Evolutionary conservation across 2,797 vertebrate genomes (phyloP).

Genomic region (Phrynocephalus guinanensis): DNA sequence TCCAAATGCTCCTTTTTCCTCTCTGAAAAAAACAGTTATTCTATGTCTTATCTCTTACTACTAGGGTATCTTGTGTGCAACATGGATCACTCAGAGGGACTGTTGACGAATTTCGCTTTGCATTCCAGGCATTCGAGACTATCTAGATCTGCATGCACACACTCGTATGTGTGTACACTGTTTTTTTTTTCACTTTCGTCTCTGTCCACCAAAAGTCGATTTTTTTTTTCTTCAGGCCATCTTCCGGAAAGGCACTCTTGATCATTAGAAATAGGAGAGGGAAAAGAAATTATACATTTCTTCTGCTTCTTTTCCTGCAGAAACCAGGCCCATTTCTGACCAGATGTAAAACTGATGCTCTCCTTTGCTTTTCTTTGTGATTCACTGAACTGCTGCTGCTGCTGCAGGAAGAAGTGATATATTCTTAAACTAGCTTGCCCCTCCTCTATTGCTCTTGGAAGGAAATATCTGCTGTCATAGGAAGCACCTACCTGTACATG

Average conservation of each 20-base stretch:
- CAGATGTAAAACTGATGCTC: conserved; percentile 12
- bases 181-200: neutral
- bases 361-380: neutral
- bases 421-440: neutral
- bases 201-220: conserved; percentile 23
- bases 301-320: neutral
- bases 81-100: conserved; percentile 40
- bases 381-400: conserved; percentile 19
- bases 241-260: neutral
- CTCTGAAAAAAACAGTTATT: conserved; percentile 70
- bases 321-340: conserved; percentile 1
- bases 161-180: no score
- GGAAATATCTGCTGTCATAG: neutral
- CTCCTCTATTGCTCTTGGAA: neutral
- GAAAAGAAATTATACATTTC: neutral
- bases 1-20: conserved; percentile 62
- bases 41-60: conserved; percentile 58
- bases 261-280: neutral
- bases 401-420: neutral
- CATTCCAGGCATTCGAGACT: conserved; percentile 28
- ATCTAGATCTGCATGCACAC: neutral
- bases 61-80: conserved; percentile 46
- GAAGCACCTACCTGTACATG: neutral
- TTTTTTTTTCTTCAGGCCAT: neutral
- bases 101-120: conserved; percentile 51